A percentile compares a stretch with the other conserved stretches of the same genome.
phyloP scores from a whole-genome alignment of 2,888 invertebrate genomes.

The Cepaea hortensis region DNA sequence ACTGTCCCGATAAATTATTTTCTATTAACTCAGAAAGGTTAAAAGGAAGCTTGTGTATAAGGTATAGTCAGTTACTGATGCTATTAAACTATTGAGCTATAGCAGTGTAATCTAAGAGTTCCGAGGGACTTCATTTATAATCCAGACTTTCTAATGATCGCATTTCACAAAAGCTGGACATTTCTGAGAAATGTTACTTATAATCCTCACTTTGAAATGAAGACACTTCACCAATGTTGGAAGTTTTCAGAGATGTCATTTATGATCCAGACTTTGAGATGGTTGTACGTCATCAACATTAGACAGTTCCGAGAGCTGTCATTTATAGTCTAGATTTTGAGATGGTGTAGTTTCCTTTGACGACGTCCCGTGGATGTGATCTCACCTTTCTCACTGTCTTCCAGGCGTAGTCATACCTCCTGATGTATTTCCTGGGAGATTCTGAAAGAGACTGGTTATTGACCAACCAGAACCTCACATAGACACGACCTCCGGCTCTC shows the following conservation, averaged over 20 bases:
- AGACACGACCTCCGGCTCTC: slow-evolving; percentile 9
- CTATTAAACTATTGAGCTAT: no score
- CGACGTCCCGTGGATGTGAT: slow-evolving; percentile 5
- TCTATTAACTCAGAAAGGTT: no score
- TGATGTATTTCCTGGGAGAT: neutral
- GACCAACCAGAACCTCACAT: slow-evolving; percentile 11
- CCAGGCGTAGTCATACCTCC: slow-evolving; percentile 46
- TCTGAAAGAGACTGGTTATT: neutral
- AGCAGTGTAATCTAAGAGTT: no score
- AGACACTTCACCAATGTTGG: neutral
- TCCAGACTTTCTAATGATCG: no score
- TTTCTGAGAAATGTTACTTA: neutral
- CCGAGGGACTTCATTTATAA: no score
- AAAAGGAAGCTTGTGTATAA: no score
- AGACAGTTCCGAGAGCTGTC: neutral
- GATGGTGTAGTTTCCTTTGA: slow-evolving; percentile 9
- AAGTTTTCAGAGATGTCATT: no score
- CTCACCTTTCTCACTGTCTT: neutral
- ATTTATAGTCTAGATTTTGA: neutral
- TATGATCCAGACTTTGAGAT: slow-evolving; percentile 1
- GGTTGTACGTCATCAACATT: neutral
- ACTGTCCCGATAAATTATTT: no score
- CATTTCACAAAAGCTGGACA: no score
- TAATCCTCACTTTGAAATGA: neutral
- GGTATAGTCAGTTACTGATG: no score